Base-by-base conservation (phyloP, 1,140 invertebrate species). In the Camponotus pennsylvanicus region DNA sequence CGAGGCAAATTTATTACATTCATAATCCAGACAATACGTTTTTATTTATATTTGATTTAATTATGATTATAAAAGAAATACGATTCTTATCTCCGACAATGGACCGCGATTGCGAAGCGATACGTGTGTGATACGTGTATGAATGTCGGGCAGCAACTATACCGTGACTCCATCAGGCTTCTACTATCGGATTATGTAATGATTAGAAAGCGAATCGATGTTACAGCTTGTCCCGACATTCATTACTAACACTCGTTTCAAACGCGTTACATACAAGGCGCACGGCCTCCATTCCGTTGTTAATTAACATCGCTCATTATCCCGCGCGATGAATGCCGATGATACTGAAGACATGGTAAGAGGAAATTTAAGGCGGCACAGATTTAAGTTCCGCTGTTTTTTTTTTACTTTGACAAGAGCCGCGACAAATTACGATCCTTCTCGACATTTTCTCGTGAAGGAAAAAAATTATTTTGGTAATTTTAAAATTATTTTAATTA, bases 191-290 rank as follows among this genome's bases (percentile, higher is more conserved):
- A 8, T 90, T 89, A 76, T 49, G 85, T 59, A 91, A 91, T 79
- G 61, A 88, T 90, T 90, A 91, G 89, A 91, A 91, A 91, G 89
- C 89, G 89, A 89, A 88, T 88, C 86, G 78, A 42, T 69, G 49
- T 34, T 77, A 71, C 40, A 67, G 11, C 70, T 69, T 67, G 52
- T 85, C 52, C 18, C 64, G 77, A 85, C 77, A 21, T 52, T 52
- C 49, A 52, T 52, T 52, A 52, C 49, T 70, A 52, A 13, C 21
- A 40, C 21, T 63, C 79, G 52, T 52, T 52, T 18, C 21, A 49
- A 32, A 85, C 59, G 37, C 27, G 18, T 86, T 64, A 21, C 67
- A n/a, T n/a, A 27, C 40, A 11, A 9, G 4, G 61, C 21, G n/a
- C 42, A 34, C 55, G 63, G 40, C 13, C 42, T 75, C 59, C 34